Percentiles rank a stretch among this genome's conserved stretches.
Evolutionary conservation across 2,888 invertebrate genomes (phyloP).

Genomic region (Tromatobia lineatoria): DNA sequence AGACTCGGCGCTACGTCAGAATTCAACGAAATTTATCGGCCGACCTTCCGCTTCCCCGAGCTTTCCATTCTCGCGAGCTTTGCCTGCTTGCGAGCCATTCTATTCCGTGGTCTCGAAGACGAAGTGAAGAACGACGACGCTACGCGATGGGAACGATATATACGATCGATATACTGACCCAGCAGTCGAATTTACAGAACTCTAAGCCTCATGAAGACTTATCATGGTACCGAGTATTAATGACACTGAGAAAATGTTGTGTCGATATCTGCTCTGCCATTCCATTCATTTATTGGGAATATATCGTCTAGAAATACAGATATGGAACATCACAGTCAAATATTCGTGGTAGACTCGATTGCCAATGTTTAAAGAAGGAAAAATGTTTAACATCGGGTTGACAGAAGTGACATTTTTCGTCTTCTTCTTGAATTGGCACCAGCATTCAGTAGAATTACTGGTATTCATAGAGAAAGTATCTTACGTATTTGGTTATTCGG

Average conservation of each 20-base stretch:
- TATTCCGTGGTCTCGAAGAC: constrained; percentile 23
- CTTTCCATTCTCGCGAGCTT: constrained; percentile 67
- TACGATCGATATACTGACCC: constrained; percentile 22
- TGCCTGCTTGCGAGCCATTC: constrained; percentile 35
- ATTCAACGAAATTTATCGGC: constrained; percentile 75
- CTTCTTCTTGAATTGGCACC: too few relatives aligned
- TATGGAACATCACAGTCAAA: not conserved
- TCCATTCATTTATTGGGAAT: not conserved
- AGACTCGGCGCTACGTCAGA: constrained; percentile 66
- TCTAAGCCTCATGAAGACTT: not conserved
- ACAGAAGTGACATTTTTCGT: too few relatives aligned
- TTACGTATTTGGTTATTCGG: too few relatives aligned
- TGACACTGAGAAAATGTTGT: not conserved
- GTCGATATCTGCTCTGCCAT: not conserved
- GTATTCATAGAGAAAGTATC: too few relatives aligned
- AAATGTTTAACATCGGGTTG: too few relatives aligned
- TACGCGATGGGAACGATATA: constrained; percentile 20
- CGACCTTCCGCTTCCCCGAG: constrained; percentile 71
- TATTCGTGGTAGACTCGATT: too few relatives aligned
- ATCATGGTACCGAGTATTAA: not conserved
- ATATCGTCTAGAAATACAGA: not conserved
- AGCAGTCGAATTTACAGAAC: constrained; percentile 3
- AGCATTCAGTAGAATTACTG: too few relatives aligned
- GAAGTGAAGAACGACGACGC: constrained; percentile 27
- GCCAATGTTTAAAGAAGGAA: too few relatives aligned